phyloP scores from a whole-genome alignment of 2,888 invertebrate genomes.

The Dasypogon diadema region DNA sequence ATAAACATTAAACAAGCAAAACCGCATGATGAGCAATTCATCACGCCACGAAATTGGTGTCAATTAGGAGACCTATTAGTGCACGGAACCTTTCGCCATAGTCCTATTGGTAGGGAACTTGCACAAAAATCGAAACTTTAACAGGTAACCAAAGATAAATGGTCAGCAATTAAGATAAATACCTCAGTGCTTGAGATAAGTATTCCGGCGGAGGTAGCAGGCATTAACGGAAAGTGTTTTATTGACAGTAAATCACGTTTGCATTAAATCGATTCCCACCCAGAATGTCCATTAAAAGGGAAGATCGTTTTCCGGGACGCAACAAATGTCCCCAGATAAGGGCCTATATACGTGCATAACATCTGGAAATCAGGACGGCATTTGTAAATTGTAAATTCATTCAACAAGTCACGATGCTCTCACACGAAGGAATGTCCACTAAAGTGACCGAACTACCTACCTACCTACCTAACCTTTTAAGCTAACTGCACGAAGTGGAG shows the following conservation, averaged over 20 bases:
- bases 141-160: background rate
- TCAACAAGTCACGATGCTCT: background rate
- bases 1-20: background rate
- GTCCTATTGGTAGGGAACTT: background rate
- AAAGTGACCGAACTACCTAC: too few relatives aligned
- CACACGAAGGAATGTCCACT: background rate
- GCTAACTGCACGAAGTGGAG: background rate
- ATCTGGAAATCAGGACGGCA: background rate
- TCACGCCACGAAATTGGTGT: conserved; percentile 17
- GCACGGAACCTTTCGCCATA: background rate
- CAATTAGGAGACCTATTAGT: conserved; percentile 22
- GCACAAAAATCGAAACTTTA: background rate
- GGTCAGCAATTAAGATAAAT: conserved; percentile 26
- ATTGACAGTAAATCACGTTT: conserved; percentile 50
- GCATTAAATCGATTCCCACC: conserved; percentile 49
- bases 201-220: background rate
- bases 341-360: background rate
- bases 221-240: conserved; percentile 47
- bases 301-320: background rate
- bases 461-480: too few relatives aligned
- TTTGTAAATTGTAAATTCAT: background rate
- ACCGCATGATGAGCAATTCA: background rate
- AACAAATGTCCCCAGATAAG: background rate
- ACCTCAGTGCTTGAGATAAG: background rate
- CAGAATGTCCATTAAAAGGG: conserved; percentile 1